Percentiles rank a stretch among this genome's conserved stretches.
phyloP scores from a whole-genome alignment of 2,113 vertebrate genomes.

The Dermatemys mawii region DNA sequence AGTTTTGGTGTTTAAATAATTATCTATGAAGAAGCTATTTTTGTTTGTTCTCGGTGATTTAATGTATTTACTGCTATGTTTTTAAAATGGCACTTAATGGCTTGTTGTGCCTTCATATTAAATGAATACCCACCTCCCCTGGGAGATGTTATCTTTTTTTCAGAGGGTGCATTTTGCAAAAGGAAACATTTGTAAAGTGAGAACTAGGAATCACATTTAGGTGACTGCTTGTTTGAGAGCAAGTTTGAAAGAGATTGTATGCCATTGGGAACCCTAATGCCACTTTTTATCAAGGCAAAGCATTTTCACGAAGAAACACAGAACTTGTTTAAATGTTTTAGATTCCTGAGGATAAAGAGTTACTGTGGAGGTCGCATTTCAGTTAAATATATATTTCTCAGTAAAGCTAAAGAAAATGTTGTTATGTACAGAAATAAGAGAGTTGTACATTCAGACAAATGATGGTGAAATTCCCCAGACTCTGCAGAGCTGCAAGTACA shows the following conservation, averaged over 20 bases:
- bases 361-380: not conserved
- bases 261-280: not conserved
- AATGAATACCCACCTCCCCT: not conserved
- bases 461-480: not conserved
- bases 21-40: not conserved
- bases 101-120: not conserved
- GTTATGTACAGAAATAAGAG: constrained; percentile 13
- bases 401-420: not conserved
- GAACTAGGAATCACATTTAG: not conserved
- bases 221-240: not conserved
- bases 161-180: not conserved
- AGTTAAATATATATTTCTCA: constrained; percentile 39
- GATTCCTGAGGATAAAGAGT: not conserved
- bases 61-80: not conserved
- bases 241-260: not conserved
- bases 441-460: constrained; percentile 37
- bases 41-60: not conserved
- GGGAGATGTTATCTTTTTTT: not conserved
- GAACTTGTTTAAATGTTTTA: not conserved
- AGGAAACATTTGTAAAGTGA: not conserved
- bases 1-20: not conserved
- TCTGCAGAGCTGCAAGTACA: constrained; percentile 1
- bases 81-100: not conserved
- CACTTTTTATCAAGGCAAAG: not conserved
- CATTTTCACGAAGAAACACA: not conserved